Conservation (phyloP, 1,140 invertebrate species). For the Atta cephalotes region DNA sequence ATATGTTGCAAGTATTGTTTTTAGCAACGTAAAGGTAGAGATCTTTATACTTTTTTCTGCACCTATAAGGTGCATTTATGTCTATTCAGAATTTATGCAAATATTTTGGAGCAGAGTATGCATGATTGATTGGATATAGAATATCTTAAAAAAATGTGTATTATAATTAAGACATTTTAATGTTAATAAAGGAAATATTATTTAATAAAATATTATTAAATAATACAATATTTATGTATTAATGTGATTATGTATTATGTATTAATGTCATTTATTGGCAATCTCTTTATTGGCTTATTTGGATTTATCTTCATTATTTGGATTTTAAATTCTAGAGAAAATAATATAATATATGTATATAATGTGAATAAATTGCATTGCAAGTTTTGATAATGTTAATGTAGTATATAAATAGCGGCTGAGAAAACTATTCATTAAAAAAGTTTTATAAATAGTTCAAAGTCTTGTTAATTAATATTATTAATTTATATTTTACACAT, state of each 20-base stretch:
- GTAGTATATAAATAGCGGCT: not conserved
- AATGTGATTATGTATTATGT: no score
- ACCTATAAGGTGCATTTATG: not conserved
- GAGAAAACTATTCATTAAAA: not conserved
- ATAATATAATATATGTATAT: not conserved
- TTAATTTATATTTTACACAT: not conserved
- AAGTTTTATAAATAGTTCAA: not conserved
- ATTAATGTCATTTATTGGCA: not conserved
- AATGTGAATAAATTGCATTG: not conserved
- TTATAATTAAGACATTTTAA: conserved; percentile 1
- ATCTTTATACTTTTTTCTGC: not conserved
- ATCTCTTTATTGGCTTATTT: not conserved
- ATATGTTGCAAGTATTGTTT: not conserved
- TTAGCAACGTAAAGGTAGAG: not conserved
- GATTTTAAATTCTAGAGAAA: not conserved
- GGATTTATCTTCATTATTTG: not conserved
- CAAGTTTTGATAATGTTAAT: not conserved
- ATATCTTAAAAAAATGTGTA: not conserved
- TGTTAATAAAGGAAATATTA: not conserved
- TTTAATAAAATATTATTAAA: not conserved
- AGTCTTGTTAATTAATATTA: not conserved
- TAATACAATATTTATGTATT: no score
- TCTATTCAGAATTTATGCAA: not conserved
- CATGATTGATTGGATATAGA: not conserved
- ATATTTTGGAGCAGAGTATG: no score